Conservation (phyloP, 2,113 vertebrate species). For the Petrocephalus zakoni region DNA sequence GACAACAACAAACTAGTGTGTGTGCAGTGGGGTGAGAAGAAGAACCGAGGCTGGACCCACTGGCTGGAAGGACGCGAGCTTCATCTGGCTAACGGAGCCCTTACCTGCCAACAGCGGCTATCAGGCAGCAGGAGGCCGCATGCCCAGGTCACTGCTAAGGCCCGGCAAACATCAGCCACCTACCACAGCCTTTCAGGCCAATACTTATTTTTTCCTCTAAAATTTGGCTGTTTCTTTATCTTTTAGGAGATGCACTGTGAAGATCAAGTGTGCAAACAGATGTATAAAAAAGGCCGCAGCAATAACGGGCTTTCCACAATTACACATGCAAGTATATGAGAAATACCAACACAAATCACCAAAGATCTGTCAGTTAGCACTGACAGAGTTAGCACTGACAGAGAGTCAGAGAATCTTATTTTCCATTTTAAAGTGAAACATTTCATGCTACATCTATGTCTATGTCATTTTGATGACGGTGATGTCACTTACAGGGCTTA, state of each 20-base stretch:
- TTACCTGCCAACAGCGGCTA: not conserved
- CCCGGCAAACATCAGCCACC: not conserved
- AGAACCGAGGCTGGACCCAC: conserved; percentile 66
- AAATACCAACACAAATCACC: not conserved
- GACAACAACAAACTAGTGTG: conserved; percentile 60
- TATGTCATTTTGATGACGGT: not conserved
- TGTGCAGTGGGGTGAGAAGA: conserved; percentile 66
- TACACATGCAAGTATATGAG: not conserved
- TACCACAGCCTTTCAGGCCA: not conserved
- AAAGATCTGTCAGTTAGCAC: too few relatives aligned
- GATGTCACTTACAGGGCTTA: not conserved
- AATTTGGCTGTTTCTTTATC: not conserved
- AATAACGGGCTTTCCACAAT: not conserved
- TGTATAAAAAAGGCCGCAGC: too few relatives aligned
- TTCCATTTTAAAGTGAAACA: not conserved
- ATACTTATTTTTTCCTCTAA: not conserved
- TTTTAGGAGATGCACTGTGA: conserved; percentile 65
- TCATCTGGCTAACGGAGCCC: conserved; percentile 53
- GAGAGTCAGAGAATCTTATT: not conserved
- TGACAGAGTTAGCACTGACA: not conserved
- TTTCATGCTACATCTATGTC: not conserved
- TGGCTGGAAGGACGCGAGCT: conserved; percentile 67
- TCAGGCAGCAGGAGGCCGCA: not conserved
- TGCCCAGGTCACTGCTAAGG: not conserved
- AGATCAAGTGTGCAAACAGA: conserved; percentile 61